Percentiles rank a stretch among this genome's conserved stretches.
phyloP scores from a whole-genome alignment of 1,140 invertebrate species.

The Philotrypesis tridentata region DNA sequence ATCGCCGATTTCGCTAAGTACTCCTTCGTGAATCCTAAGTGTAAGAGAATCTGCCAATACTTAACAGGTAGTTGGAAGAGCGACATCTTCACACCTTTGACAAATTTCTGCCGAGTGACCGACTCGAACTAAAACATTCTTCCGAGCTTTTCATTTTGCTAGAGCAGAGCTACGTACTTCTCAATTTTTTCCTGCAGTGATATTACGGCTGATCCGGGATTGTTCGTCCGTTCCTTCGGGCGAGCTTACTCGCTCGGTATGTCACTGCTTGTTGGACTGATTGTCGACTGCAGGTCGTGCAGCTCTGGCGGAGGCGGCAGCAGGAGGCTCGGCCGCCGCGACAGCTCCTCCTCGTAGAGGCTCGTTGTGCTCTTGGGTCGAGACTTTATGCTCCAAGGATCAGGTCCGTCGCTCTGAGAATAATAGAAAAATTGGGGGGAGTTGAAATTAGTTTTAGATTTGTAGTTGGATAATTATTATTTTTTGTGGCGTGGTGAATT shows the following conservation, averaged over 20 bases:
- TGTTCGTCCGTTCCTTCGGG: not conserved
- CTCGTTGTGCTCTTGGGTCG: slow-evolving; percentile 62
- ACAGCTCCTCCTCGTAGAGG: slow-evolving; percentile 62
- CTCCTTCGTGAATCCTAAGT: not conserved
- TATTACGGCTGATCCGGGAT: not conserved
- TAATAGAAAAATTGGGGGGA: not conserved
- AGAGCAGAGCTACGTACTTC: not conserved
- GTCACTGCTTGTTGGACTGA: slow-evolving; percentile 66
- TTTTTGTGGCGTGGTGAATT: not conserved
- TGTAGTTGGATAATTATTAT: too few species aligned
- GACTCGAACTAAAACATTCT: not conserved
- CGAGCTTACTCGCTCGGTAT: slow-evolving; percentile 60
- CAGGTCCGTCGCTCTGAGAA: slow-evolving; percentile 49
- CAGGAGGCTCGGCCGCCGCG: slow-evolving; percentile 62
- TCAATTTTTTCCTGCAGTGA: not conserved
- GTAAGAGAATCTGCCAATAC: not conserved
- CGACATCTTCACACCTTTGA: not conserved
- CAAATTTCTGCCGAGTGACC: not conserved
- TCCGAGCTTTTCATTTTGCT: not conserved
- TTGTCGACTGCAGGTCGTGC: slow-evolving; percentile 56
- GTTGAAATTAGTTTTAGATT: too few species aligned
- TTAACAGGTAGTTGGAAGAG: not conserved
- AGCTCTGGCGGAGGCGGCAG: slow-evolving; percentile 58
- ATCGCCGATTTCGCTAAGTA: slow-evolving; percentile 2
- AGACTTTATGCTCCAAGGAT: slow-evolving; percentile 61